Base-by-base conservation (phyloP, 2,888 invertebrate genomes). In the Hirtodrosophila histrioides region DNA sequence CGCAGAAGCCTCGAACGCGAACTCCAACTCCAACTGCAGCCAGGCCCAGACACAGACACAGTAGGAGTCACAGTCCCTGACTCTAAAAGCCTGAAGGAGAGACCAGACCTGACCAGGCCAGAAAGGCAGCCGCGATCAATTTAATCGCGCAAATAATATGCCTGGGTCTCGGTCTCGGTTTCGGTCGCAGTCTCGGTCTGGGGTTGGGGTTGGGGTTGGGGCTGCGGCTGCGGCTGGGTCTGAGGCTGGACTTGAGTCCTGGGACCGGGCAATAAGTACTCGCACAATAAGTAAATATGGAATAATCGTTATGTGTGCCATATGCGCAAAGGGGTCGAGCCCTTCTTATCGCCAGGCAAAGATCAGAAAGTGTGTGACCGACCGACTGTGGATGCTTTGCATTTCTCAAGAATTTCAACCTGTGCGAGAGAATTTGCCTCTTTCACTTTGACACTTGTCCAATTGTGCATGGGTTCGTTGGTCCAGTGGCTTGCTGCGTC, bases 131-230 rank as follows among this genome's bases (percentile, higher is more conserved):
- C 78, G 81, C 84, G 90, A 90, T 89, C 90, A 90, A 88, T 90
- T 90, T 90, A 90, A 90, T 90, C 89, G 88, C 87, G 79, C 90
- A 90, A 90, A 90, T 90, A 90, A 90, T 88, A 90, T 87, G 76
- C 67, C 73, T 75, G 29, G 44, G 50, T 43, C 55, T 40, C 39
- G 8, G 61, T 24, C 24, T 35, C 23, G 33, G 49, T 12, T 40
- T 56, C 40, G 35, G 17, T 17, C 17, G n/a, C n/a, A n/a, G 24
- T 23, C 41, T 40, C 9, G 27, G 63, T 7, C 10, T 36, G 24
- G n/a, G 46, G 9, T 2, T 39, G 35, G 2, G 11, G n/a, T n/a
- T n/a, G n/a, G n/a, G n/a, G n/a, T n/a, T 17, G 17, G 17, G 27
- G 4, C 3, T 27, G 27, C 0, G 6, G 6, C 27, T 10, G 2